phyloP scores from a whole-genome alignment of 2,797 vertebrate genomes.

The Coregonus ussuriensis region DNA sequence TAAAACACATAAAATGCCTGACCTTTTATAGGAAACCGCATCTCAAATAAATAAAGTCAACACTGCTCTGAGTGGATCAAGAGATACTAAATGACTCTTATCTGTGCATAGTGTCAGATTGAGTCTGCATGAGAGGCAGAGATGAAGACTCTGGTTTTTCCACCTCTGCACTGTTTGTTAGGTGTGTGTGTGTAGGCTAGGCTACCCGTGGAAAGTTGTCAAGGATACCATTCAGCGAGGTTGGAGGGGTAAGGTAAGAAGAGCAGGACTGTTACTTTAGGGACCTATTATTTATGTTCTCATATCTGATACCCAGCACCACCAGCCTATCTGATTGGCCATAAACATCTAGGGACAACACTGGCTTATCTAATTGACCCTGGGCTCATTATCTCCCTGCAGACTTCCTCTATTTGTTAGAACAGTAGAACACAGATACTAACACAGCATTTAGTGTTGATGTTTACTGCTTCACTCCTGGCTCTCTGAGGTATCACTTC shows the following conservation, averaged over 20 bases:
- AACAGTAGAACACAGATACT: not conserved
- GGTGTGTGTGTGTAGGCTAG: not conserved
- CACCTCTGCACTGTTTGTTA: slow-evolving; percentile 3
- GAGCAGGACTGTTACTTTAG: slow-evolving; percentile 17
- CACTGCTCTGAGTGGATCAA: not conserved
- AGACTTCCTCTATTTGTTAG: not conserved
- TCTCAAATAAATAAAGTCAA: not conserved
- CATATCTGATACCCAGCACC: slow-evolving; percentile 16
- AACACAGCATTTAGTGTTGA: not conserved
- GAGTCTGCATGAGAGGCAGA: not conserved
- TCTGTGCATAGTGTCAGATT: not conserved
- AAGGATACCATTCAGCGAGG: slow-evolving; percentile 12
- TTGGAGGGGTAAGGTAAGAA: not conserved
- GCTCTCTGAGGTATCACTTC: no score
- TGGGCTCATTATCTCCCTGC: not conserved
- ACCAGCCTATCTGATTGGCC: slow-evolving; percentile 1
- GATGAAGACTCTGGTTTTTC: not conserved
- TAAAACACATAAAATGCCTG: not conserved
- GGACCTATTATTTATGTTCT: slow-evolving; percentile 16
- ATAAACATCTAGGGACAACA: slow-evolving; percentile 4
- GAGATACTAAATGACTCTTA: not conserved
- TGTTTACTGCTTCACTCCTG: not conserved
- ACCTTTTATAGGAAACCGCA: not conserved
- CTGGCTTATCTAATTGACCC: not conserved
- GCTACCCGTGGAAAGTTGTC: slow-evolving; percentile 13